These are phyloP conservation scores for Phoeniculus purpureus DNA, from an alignment of 2,797 vertebrate genomes.

Conservation along the genomic window DNA sequence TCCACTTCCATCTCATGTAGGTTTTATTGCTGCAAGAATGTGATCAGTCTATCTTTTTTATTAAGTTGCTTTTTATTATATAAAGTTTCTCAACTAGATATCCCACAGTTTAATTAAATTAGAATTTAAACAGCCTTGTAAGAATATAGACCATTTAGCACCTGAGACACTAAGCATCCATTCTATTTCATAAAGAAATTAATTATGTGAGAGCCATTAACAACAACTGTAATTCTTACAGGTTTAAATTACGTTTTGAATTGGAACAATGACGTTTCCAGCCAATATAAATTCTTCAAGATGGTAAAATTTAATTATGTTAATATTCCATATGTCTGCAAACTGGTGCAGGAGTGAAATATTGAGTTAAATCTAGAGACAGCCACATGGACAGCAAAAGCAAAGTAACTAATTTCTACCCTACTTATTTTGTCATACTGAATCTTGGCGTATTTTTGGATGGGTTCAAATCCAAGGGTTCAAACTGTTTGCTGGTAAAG, in stretches of 20 bases:
- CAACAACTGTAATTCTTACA: neutral
- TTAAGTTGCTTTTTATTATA: slow-evolving; percentile 21
- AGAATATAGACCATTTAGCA: slow-evolving; percentile 45
- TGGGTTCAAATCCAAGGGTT: neutral
- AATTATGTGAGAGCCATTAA: slow-evolving; percentile 16
- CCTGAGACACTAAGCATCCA: slow-evolving; percentile 19
- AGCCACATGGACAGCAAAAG: neutral
- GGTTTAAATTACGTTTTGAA: slow-evolving; percentile 17
- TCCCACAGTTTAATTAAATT: slow-evolving; percentile 66
- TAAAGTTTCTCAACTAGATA: slow-evolving; percentile 57
- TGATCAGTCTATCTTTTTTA: slow-evolving; percentile 43
- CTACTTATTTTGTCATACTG: neutral
- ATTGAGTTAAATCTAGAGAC: neutral
- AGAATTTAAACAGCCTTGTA: slow-evolving; percentile 31
- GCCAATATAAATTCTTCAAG: neutral
- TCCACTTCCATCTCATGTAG: slow-evolving; percentile 62
- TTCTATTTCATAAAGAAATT: slow-evolving; percentile 30
- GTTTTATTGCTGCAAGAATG: slow-evolving; percentile 59
- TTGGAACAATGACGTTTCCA: slow-evolving; percentile 1
- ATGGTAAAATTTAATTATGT: neutral
- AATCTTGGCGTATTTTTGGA: neutral
- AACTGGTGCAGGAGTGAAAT: neutral
- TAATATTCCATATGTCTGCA: slow-evolving; percentile 18
- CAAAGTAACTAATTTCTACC: neutral
- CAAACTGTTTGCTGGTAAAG: neutral